Conservation (phyloP, 2,113 vertebrate genomes). For the Leucopternis melanops region DNA sequence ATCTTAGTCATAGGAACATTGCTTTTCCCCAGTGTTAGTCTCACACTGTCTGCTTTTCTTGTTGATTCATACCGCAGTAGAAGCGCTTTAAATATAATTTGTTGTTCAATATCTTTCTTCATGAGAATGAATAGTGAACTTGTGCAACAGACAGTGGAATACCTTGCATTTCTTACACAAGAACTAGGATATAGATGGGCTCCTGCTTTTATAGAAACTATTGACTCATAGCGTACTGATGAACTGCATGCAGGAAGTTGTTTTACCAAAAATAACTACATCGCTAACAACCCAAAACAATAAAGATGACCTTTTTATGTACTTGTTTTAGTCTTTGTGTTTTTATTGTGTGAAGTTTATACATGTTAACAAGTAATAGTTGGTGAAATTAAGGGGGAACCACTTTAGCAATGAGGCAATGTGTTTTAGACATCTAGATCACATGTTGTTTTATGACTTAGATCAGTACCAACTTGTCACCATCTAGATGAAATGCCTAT, state of each 20-base stretch:
- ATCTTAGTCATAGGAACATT: conserved; percentile 6
- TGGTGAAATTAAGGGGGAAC: not conserved
- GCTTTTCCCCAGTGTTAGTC: conserved; percentile 57
- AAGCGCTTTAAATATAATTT: conserved; percentile 50
- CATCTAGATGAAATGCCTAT: not conserved
- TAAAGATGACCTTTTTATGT: conserved; percentile 84
- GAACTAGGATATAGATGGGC: conserved; percentile 55
- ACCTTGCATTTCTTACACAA: conserved; percentile 73
- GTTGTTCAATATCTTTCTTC: conserved; percentile 31
- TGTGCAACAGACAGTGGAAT: conserved; percentile 46
- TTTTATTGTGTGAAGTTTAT: conserved; percentile 3
- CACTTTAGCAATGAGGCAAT: not conserved
- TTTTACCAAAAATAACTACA: conserved; percentile 70
- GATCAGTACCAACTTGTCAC: not conserved
- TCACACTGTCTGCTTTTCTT: conserved; percentile 61
- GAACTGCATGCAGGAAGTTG: conserved; percentile 84
- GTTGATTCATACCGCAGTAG: conserved; percentile 51
- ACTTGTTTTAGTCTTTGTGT: conserved; percentile 58
- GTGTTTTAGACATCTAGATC: not conserved
- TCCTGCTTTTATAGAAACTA: conserved; percentile 75
- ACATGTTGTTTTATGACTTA: not conserved
- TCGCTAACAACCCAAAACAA: conserved; percentile 77
- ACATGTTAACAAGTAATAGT: not conserved
- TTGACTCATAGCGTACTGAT: conserved; percentile 67
- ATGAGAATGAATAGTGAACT: conserved; percentile 48